These are phyloP conservation scores for Corythucha ciliata DNA, from an alignment of 2,888 invertebrate species.

Conservation along the genomic window DNA sequence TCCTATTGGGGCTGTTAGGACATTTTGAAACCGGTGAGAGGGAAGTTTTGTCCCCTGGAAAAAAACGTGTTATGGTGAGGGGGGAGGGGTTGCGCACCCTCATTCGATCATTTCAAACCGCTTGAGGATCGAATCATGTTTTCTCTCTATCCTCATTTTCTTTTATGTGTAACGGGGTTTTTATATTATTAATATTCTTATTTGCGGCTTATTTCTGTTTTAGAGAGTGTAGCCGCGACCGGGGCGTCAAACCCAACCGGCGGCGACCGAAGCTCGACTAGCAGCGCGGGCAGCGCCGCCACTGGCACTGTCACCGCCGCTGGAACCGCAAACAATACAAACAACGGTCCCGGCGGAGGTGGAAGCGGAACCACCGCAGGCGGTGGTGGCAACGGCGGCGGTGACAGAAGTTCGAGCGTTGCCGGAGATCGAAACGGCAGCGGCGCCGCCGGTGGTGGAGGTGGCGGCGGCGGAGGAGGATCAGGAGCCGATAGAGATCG, in stretches of 20 bases:
- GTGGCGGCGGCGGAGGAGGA: conserved; percentile 42
- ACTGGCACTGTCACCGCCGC: conserved; percentile 12
- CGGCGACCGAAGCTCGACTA: conserved; percentile 20
- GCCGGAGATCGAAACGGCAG: conserved; percentile 34
- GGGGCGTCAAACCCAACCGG: conserved; percentile 14
- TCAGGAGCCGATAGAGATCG: conserved; percentile 34
- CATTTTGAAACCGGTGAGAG: no score
- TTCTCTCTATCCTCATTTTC: no score
- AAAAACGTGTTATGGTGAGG: no score
- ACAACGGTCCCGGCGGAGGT: no score
- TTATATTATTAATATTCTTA: no score
- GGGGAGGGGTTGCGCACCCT: no score
- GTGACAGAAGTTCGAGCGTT: conserved; percentile 38
- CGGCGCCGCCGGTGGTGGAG: conserved; percentile 41
- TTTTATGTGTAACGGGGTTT: no score
- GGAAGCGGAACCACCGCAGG: background rate
- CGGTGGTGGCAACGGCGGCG: conserved; percentile 39
- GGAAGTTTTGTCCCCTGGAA: no score
- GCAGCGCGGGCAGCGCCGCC: conserved; percentile 19
- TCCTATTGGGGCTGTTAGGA: no score
- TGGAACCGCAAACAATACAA: conserved; percentile 38
- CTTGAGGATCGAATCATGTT: no score
- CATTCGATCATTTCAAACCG: no score
- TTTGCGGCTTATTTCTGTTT: conserved; percentile 8
- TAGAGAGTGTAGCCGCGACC: conserved; percentile 23